Base-by-base conservation (phyloP, 2,797 vertebrate species). In the Tympanoctomys barrerae region DNA sequence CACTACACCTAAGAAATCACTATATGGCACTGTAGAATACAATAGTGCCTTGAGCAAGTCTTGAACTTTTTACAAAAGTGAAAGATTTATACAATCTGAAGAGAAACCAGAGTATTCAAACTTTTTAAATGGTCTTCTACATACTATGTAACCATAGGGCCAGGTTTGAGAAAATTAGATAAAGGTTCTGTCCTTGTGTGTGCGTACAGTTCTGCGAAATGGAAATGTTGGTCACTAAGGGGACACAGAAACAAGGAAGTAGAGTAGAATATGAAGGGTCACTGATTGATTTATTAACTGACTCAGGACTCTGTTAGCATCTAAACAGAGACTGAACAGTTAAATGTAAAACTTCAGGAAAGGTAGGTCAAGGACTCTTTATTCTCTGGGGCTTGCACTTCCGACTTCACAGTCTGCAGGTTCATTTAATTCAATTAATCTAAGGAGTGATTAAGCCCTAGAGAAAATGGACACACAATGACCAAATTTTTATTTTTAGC, bases 401-500 rank as follows among this genome's bases (percentile, higher is more conserved):
- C 49, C 2, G 81, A 39, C 85, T 89, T 96, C 90, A 13, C 62
- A 82, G 54, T 88, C 57, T 90, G 68, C 31, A 81, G 90, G 64
- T 64, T 94, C 81, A 49, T 78, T 39, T 49, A 49, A 31, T 92
- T 97, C 82, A 66, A 22, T 96, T 96, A 92, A 94, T 92, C 52
- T 95, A 94, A 89, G 49, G 42, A 85, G 31, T 90, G 86, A 94
- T 96, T 93, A 97, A 89, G 64, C 52, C 46, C 66, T 59, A 62
- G 88, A 92, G 85, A 95, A 94, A 96, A 90, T 33, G 57, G 66
- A 33, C 79, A 96, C 54, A 71, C 3, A 83, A 80, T 92, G 59
- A 93, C 70, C 66, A 92, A 91, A 83, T 89, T 95, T 75, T 97
- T 92, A 94, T 95, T 95, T 75, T 96, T 93, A 87, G 57, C 89